Base-by-base conservation (phyloP, 2,888 invertebrate species). In the Chromoteleia sp. region DNA sequence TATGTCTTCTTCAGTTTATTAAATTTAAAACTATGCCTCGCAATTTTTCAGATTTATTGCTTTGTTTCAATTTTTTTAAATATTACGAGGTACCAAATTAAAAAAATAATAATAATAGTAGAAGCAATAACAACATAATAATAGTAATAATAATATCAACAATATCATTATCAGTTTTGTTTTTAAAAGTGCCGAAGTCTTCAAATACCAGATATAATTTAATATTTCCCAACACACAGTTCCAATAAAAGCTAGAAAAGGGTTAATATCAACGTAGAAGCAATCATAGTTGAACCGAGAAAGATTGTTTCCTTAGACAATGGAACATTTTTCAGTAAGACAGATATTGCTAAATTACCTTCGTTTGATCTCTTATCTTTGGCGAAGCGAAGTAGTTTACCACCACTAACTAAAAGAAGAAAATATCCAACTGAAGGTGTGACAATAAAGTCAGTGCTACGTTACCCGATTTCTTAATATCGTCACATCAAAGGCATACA, bases 381-480 rank as follows among this genome's bases (percentile, higher is more conserved):
- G 25, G 39, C 17, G 29, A 54, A 30, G 33, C 19, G 39, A 41
- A 68, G 68, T 54, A 68, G 33, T 56, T 68, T 56, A 5, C 45
- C n/a, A 10, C 33, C 19, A 36, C 33, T 43, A 17, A 58, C 41
- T 58, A 25, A 70, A 61, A 50, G 17, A 25, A 61, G 52, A 17
- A 70, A 70, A 70, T 70, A 52, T 61, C 61, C 30, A 50, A 61
- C 73, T 41, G 43, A 73, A 73, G 63, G 73, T 63, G 54, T 63
- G 50, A 59, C 67, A 75, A 75, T 71, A 82, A 71, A 80, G 80
- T 10, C 58, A 33, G 58, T 43, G 80, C 73, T 59, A 61, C 52
- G 52, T 43, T 61, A 61, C 50, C 7, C 63, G 63, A 73, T 81
- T 81, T 81, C 75, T 73, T 81, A 81, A 84, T 84, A 78, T 82